Conservation (phyloP, 2,888 invertebrate species). For the Diplazon laetatorius region DNA sequence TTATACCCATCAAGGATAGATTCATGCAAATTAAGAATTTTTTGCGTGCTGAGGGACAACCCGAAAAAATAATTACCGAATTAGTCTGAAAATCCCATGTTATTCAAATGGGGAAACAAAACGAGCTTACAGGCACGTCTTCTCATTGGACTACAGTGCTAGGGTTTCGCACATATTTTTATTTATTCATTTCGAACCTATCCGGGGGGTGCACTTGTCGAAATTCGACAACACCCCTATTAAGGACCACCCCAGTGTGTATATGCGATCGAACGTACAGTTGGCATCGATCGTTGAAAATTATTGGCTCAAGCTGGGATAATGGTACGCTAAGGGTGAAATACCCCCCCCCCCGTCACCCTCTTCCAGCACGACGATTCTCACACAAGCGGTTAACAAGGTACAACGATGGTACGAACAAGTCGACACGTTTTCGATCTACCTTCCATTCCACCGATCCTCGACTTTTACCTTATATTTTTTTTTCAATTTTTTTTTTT, state of each 20-base stretch:
- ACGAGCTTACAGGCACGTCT: too few relatives aligned
- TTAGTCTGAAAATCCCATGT: too few relatives aligned
- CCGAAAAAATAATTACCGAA: too few relatives aligned
- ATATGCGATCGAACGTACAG: constrained; percentile 1
- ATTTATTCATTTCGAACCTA: too few relatives aligned
- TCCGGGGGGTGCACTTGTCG: constrained; percentile 42
- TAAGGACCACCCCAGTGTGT: constrained; percentile 50
- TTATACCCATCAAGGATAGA: too few relatives aligned
- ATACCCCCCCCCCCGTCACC: constrained; percentile 8
- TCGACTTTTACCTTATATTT: constrained; percentile 18
- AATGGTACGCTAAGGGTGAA: constrained; percentile 63
- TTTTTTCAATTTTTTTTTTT: neutral
- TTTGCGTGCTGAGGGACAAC: too few relatives aligned
- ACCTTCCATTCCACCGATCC: neutral
- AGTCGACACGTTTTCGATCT: neutral
- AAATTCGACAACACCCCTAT: too few relatives aligned
- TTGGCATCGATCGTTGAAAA: constrained; percentile 70
- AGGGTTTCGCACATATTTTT: too few relatives aligned
- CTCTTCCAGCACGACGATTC: constrained; percentile 20
- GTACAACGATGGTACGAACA: constrained; percentile 9
- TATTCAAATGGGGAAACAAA: too few relatives aligned
- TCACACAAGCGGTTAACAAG: constrained; percentile 42
- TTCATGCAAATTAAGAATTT: too few relatives aligned
- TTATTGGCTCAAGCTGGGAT: constrained; percentile 69
- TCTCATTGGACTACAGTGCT: too few relatives aligned